These are phyloP conservation scores for Chondrilla cf. caribensis DNA, from an alignment of 37 sponge, comb jelly and placozoan species.

Conservation along the genomic window DNA sequence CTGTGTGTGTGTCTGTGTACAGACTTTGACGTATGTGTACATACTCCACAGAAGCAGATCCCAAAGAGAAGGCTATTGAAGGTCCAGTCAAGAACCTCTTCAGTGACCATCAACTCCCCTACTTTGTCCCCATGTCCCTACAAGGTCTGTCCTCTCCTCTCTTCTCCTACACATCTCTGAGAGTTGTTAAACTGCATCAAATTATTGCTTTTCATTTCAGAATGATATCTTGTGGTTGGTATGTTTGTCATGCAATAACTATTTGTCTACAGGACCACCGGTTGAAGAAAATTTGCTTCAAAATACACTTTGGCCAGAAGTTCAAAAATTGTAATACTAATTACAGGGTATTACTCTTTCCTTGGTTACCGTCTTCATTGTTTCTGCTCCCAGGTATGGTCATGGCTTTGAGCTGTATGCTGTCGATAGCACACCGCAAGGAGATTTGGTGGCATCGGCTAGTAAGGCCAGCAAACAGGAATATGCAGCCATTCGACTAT, in stretches of 20 bases:
- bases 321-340: slow-evolving; percentile 64
- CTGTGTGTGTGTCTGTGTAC: background rate
- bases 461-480: slow-evolving; percentile 86
- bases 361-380: background rate
- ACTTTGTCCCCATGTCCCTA: background rate
- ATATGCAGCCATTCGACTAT: slow-evolving; percentile 78
- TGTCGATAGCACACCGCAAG: slow-evolving; percentile 53
- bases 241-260: background rate
- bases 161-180: too few relatives aligned
- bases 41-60: background rate
- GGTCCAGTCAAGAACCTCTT: slow-evolving; percentile 19
- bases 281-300: slow-evolving; percentile 79
- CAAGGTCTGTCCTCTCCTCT: background rate
- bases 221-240: background rate
- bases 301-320: slow-evolving; percentile 95
- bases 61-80: background rate
- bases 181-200: too few relatives aligned
- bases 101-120: slow-evolving; percentile 25
- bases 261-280: slow-evolving; percentile 51
- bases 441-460: slow-evolving; percentile 78
- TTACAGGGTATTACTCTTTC: background rate
- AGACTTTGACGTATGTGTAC: background rate
- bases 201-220: background rate
- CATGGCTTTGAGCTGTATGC: slow-evolving; percentile 87
- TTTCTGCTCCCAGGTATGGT: slow-evolving; percentile 53